These are phyloP conservation scores for Dendrolimus pini DNA, from an alignment of 2,888 invertebrate genomes.

Conservation along the genomic window DNA sequence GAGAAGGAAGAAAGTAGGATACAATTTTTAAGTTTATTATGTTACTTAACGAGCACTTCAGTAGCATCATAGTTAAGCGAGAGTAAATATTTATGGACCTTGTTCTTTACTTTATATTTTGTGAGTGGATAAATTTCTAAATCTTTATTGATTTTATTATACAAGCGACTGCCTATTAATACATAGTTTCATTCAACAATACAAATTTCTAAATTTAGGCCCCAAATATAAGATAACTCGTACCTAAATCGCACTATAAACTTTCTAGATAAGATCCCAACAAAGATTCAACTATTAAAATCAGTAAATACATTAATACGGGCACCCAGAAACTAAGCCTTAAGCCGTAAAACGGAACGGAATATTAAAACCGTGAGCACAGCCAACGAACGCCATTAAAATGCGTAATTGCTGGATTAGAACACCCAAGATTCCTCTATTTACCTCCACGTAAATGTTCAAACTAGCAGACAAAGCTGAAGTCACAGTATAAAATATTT, in stretches of 20 bases:
- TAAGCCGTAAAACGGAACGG: slow-evolving; percentile 66
- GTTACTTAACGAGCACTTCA: too few species aligned
- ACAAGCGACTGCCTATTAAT: too few species aligned
- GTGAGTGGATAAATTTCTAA: too few species aligned
- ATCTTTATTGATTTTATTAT: too few species aligned
- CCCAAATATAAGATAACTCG: too few species aligned
- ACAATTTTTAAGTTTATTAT: too few species aligned
- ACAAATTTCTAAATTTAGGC: too few species aligned
- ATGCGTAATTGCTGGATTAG: slow-evolving; percentile 75
- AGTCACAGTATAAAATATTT: slow-evolving; percentile 26
- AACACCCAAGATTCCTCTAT: slow-evolving; percentile 70
- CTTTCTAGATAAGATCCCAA: slow-evolving; percentile 12
- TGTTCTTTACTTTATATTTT: too few species aligned
- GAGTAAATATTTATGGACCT: too few species aligned
- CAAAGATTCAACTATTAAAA: slow-evolving; percentile 32
- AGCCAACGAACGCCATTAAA: slow-evolving; percentile 69
- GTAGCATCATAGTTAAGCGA: too few species aligned
- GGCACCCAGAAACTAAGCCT: slow-evolving; percentile 18
- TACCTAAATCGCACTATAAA: neutral
- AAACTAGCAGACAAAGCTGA: slow-evolving; percentile 20
- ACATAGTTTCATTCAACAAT: too few species aligned
- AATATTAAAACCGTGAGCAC: slow-evolving; percentile 66
- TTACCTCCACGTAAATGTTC: slow-evolving; percentile 40
- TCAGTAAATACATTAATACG: slow-evolving; percentile 43
- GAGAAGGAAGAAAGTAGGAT: too few species aligned